These are phyloP conservation scores for Stictonetta naevosa DNA, from an alignment of 2,113 vertebrate genomes.

Conservation along the genomic window DNA sequence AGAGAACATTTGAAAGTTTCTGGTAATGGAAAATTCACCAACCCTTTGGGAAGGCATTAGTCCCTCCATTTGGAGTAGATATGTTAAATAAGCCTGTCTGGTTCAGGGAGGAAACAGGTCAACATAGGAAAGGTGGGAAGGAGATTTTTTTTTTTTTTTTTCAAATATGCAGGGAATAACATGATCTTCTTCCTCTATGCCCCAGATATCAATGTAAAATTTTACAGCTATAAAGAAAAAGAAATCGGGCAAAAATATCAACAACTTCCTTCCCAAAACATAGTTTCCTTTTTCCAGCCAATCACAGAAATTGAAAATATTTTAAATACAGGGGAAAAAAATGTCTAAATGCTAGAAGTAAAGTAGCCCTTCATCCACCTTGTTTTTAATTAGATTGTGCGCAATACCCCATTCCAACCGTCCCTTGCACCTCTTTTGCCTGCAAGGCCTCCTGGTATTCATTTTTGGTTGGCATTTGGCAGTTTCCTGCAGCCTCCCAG, in stretches of 20 bases:
- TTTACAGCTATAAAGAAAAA: background rate
- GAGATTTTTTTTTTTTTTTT: background rate
- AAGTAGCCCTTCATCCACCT: background rate
- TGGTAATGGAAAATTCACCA: background rate
- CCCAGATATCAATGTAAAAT: background rate
- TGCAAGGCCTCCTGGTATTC: background rate
- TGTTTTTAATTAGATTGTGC: background rate
- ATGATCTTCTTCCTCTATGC: background rate
- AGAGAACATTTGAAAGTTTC: background rate
- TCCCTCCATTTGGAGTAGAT: rapidly evolving
- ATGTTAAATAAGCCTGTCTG: background rate
- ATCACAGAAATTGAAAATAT: background rate
- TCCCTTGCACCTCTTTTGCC: background rate
- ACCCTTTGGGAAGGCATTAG: background rate
- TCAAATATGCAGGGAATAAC: background rate
- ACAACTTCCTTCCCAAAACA: background rate
- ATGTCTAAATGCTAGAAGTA: background rate
- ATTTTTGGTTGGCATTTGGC: background rate
- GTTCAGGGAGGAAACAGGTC: background rate
- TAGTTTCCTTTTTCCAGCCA: background rate
- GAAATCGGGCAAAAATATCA: background rate
- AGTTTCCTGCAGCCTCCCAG: background rate
- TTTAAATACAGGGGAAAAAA: background rate
- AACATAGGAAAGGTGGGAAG: background rate
- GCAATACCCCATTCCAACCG: background rate